Conservation (phyloP, 2,888 invertebrate species). For the Dilophus febrilis region DNA sequence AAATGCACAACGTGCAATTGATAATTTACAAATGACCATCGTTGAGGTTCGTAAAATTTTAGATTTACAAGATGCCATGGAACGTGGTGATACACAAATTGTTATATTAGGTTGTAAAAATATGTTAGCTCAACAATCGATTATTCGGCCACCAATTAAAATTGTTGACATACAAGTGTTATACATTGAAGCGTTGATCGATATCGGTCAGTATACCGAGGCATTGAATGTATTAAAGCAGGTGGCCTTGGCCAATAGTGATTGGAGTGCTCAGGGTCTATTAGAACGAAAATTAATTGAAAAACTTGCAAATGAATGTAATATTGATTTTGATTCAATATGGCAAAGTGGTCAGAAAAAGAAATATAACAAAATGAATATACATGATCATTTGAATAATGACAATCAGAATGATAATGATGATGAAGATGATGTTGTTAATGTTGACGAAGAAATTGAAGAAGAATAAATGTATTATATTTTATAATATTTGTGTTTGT, state of each 20-base stretch:
- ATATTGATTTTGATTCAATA: conserved; percentile 26
- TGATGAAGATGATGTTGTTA: conserved; percentile 8
- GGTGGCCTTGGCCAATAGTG: conserved; percentile 22
- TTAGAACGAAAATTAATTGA: conserved; percentile 24
- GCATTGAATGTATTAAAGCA: conserved; percentile 25
- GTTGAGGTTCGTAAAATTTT: conserved; percentile 24
- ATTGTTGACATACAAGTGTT: conserved; percentile 25
- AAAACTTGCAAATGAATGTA: conserved; percentile 25
- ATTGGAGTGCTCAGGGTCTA: conserved; percentile 25
- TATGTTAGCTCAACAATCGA: conserved; percentile 27
- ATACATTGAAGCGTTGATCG: conserved; percentile 23
- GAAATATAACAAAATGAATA: too few relatives aligned
- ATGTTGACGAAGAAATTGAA: conserved; percentile 23
- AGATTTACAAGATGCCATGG: conserved; percentile 24
- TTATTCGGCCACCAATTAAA: conserved; percentile 27
- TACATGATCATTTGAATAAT: too few relatives aligned
- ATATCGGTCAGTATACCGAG: conserved; percentile 25
- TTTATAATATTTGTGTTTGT: too few relatives aligned
- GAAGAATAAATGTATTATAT: conserved; percentile 18
- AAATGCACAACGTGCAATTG: conserved; percentile 25
- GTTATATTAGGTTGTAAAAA: conserved; percentile 25
- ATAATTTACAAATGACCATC: conserved; percentile 26
- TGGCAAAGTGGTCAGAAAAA: conserved; percentile 22
- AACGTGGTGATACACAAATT: conserved; percentile 23
- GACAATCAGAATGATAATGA: not conserved